Conservation (phyloP, 1,140 invertebrate species). For the Pinna nobilis region DNA sequence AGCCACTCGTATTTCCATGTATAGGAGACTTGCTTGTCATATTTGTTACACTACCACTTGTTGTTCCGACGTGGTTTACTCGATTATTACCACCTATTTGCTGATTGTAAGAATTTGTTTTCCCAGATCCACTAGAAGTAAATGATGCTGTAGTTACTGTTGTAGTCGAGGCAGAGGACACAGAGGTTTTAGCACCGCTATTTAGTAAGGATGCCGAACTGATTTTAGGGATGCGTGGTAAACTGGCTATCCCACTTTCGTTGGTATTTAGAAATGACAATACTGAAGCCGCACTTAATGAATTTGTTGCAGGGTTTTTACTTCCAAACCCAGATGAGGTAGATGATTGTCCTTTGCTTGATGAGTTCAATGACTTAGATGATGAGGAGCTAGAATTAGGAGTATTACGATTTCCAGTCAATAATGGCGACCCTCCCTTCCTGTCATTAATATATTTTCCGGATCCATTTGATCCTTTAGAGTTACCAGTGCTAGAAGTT, state of each 20-base stretch:
- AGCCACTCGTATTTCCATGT: too few species aligned
- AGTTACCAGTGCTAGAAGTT: constrained; percentile 4
- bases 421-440: constrained; percentile 37
- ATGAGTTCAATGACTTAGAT: constrained; percentile 50
- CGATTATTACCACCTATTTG: too few species aligned
- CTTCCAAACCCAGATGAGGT: constrained; percentile 39
- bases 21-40: too few species aligned
- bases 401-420: constrained; percentile 42
- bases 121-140: background rate
- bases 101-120: background rate
- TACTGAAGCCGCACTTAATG: constrained; percentile 40
- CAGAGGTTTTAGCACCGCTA: background rate
- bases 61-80: too few species aligned
- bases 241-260: constrained; percentile 61
- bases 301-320: constrained; percentile 23
- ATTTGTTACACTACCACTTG: too few species aligned
- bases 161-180: background rate
- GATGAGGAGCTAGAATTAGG: constrained; percentile 40
- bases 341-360: constrained; percentile 45
- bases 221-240: constrained; percentile 63
- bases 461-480: constrained; percentile 15
- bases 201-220: constrained; percentile 12
- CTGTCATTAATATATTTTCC: constrained; percentile 18
- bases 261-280: constrained; percentile 63
- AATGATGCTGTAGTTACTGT: constrained; percentile 3